Percentiles rank a stretch among this genome's conserved stretches.
These are phyloP conservation scores for Halocynthia roretzi DNA, from an alignment of 23 tunicate genomes.

Conservation along the genomic window DNA sequence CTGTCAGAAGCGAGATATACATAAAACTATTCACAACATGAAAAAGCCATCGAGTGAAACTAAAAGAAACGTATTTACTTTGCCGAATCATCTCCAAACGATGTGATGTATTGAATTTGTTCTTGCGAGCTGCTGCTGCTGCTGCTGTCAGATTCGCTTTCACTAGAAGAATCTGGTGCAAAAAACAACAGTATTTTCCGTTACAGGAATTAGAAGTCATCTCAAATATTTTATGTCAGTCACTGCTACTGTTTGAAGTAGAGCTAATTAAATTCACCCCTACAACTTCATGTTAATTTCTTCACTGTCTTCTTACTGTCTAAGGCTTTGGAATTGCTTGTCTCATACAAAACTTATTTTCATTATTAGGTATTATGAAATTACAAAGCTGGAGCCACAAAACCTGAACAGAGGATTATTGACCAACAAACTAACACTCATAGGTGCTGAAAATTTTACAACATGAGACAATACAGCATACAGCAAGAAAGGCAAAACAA, in stretches of 20 bases:
- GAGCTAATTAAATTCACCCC: too few species aligned
- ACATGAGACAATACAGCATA: too few species aligned
- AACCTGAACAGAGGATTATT: not conserved
- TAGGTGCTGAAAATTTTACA: too few species aligned
- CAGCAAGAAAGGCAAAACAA: not conserved
- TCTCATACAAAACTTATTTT: too few species aligned
- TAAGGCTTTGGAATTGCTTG: too few species aligned
- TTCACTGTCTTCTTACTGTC: not conserved
- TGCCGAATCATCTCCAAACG: slow-evolving; percentile 12
- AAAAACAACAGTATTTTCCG: too few species aligned
- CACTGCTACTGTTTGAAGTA: too few species aligned
- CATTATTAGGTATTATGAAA: too few species aligned
- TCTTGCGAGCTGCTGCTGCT: not conserved
- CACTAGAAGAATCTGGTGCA: slow-evolving; percentile 1
- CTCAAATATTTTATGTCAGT: too few species aligned
- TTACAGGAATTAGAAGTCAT: not conserved
- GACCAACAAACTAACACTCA: too few species aligned
- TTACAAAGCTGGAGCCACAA: not conserved
- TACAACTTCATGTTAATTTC: slow-evolving; percentile 1
- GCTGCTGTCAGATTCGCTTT: slow-evolving; percentile 8
- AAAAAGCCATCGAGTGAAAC: not conserved
- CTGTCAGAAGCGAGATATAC: not conserved
- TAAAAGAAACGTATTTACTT: not conserved
- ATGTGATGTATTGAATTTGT: slow-evolving; percentile 14
- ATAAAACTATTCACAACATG: not conserved